These are phyloP conservation scores for Epinotia bilunana DNA, from an alignment of 2,888 invertebrate species.

Conservation along the genomic window DNA sequence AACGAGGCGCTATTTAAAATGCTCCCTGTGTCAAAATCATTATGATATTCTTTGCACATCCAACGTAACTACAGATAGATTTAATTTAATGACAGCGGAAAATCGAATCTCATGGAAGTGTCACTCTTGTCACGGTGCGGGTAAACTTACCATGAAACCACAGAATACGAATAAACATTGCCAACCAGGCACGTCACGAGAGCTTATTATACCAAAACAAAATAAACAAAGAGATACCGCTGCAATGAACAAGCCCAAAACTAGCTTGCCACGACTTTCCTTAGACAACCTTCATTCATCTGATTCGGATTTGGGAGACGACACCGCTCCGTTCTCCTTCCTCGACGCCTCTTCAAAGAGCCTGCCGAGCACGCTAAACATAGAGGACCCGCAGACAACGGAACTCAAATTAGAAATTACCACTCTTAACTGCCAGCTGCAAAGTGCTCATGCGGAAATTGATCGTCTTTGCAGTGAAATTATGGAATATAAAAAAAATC, in stretches of 20 bases:
- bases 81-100: background rate
- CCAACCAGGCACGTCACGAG: background rate
- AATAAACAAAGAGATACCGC: too few relatives aligned
- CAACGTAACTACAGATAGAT: background rate
- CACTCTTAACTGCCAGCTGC: too few relatives aligned
- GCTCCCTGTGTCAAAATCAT: background rate
- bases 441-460: too few relatives aligned
- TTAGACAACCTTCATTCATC: background rate
- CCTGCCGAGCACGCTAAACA: too few relatives aligned
- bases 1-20: background rate
- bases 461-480: too few relatives aligned
- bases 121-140: background rate
- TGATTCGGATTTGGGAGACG: background rate
- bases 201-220: background rate
- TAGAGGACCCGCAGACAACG: too few relatives aligned
- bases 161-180: background rate
- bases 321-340: background rate
- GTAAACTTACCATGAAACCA: too few relatives aligned
- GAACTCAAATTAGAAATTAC: too few relatives aligned
- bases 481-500: too few relatives aligned
- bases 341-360: background rate
- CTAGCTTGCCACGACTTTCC: background rate
- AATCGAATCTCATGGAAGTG: background rate
- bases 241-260: too few relatives aligned
- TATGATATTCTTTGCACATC: background rate